A percentile compares a stretch with the other conserved stretches of the same genome.
These are phyloP conservation scores for Schizaphis graminum DNA, from an alignment of 2,888 invertebrate genomes.

Conservation along the genomic window DNA sequence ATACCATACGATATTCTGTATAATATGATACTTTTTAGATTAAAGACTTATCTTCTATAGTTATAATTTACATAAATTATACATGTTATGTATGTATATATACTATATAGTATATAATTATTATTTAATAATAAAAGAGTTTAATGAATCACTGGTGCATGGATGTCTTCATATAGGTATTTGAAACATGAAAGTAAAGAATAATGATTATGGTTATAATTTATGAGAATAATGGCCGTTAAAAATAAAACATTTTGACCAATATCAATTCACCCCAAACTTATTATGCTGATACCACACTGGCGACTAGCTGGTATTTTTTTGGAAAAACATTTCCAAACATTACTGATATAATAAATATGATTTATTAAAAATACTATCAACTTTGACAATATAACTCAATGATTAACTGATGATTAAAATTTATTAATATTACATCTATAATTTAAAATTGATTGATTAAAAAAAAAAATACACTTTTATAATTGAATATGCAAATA, in stretches of 20 bases:
- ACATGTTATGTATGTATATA: background rate
- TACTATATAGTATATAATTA: background rate
- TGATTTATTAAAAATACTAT: background rate
- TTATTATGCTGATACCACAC: background rate
- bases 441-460: background rate
- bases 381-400: background rate
- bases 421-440: background rate
- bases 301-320: background rate
- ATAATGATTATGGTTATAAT: background rate
- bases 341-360: background rate
- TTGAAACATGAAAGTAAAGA: background rate
- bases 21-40: background rate
- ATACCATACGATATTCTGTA: background rate
- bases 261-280: background rate
- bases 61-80: slow-evolving; percentile 4
- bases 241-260: background rate
- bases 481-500: background rate
- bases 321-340: background rate
- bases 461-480: background rate
- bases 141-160: background rate
- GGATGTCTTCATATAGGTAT: background rate
- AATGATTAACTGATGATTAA: background rate
- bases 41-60: background rate
- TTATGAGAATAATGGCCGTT: background rate
- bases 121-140: background rate